Base-by-base conservation (phyloP, 2,113 vertebrate genomes). In the Falcunculus frontatus region DNA sequence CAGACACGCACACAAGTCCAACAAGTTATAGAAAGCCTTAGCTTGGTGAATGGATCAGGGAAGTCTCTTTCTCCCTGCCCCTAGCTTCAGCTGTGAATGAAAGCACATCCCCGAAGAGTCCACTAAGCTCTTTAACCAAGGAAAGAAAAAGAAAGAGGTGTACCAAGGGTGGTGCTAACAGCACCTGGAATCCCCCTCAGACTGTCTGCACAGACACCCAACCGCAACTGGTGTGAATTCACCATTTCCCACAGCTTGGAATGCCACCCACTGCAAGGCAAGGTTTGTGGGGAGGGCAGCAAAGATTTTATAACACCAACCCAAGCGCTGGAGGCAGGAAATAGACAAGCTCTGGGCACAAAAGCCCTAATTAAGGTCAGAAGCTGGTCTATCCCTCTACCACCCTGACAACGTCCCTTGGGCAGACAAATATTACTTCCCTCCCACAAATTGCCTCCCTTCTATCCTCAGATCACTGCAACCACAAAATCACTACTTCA, bases 21-120 rank as follows among this genome's bases (percentile, higher is more conserved):
- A 94, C 96, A 96, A 95, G 96, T 84, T 85, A 91, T 32, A 96
- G 90, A 95, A 96, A 96, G 94, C 95, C 93, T 96, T 93, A 95
- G 76, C 90, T 50, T 83, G 59, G 64, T 70, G 90, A 90, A 93
- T 77, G 69, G 90, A 96, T 81, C 7, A 15, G 62, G 64, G 80
- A 95, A 95, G 64, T 80, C 62, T 94, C 83, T 55, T 94, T 90
- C 37, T 37, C 86, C 52, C 17, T 79, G 84, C 87, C 92, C 70
- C 95, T 63, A 90, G 90, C 82, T 94, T 92, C 80, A 80, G 64
- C 62, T 84, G 88, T 55, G 80, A 93, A 90, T 75, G 80, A 88
- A 87, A 67, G 37, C 29, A 32, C 84, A 95, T 95, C 86, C 93
- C 91, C 12, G 7, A 46, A 60, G 37, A 85, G 90, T 69, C 57